These are phyloP conservation scores for Nyctalus aviator DNA, from an alignment of 2,797 vertebrate genomes.

Conservation along the genomic window DNA sequence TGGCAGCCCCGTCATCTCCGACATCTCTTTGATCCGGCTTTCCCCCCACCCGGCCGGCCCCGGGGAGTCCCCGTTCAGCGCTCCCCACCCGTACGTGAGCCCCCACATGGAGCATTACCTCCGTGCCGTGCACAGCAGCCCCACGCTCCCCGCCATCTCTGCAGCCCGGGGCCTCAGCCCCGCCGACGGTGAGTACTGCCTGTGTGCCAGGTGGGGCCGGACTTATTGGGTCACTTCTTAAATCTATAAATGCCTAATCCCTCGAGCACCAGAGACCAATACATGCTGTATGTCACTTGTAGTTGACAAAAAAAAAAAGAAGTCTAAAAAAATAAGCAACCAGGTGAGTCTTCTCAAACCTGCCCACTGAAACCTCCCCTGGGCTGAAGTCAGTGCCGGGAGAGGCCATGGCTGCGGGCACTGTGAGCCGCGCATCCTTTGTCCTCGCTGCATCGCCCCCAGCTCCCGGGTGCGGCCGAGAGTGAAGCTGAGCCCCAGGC, in stretches of 20 bases:
- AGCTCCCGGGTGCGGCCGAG: accelerated
- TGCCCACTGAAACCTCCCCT: not conserved
- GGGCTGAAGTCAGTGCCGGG: not conserved
- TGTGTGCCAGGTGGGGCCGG: not conserved
- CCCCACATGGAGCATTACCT: constrained; percentile 99
- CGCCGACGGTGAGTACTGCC: constrained; percentile 91
- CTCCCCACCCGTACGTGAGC: constrained; percentile 93
- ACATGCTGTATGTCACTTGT: not conserved
- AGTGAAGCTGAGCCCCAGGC: not conserved
- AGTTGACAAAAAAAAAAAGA: not conserved
- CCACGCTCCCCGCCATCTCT: constrained; percentile 97
- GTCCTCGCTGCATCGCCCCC: not conserved
- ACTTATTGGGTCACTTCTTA: not conserved
- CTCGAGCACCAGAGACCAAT: not conserved
- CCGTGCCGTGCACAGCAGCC: constrained; percentile 95
- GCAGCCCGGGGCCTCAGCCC: constrained; percentile 97
- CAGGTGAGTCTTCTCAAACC: not conserved
- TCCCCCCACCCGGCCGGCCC: constrained; percentile 93
- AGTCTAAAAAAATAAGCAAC: not conserved
- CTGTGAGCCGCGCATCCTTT: not conserved
- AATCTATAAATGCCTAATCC: not conserved
- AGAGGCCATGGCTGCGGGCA: not conserved
- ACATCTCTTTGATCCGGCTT: constrained; percentile 97
- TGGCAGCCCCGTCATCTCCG: constrained; percentile 96
- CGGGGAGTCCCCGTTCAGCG: constrained; percentile 93